Percentiles rank a stretch among this genome's conserved stretches.
These are phyloP conservation scores for Anguilla japonica DNA, from an alignment of 2,113 vertebrate species.

Conservation along the genomic window DNA sequence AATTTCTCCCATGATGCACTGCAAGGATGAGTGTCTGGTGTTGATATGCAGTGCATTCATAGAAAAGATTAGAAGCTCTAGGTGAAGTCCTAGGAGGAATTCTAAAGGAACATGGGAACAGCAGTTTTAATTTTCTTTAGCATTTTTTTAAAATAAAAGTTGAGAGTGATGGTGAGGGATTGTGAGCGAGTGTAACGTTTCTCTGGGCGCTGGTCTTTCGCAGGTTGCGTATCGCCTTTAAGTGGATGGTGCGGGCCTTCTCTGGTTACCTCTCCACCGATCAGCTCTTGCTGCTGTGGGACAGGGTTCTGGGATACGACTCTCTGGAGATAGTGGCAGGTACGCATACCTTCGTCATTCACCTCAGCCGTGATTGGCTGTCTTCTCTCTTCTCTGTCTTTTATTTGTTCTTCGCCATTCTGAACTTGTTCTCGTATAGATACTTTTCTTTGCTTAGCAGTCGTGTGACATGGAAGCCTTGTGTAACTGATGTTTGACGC, in stretches of 20 bases:
- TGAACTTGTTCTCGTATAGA: no score
- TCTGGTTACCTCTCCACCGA: conserved; percentile 97
- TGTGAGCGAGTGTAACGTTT: background rate
- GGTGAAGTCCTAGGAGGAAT: background rate
- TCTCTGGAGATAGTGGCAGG: conserved; percentile 92
- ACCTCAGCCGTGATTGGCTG: conserved; percentile 19
- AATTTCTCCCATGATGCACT: no score
- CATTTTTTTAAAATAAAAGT: background rate
- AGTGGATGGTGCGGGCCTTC: conserved; percentile 97
- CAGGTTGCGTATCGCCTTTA: conserved; percentile 94
- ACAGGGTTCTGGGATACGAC: conserved; percentile 92
- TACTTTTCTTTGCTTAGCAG: background rate
- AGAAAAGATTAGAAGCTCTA: no score
- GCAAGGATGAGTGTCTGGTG: no score
- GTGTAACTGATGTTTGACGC: background rate
- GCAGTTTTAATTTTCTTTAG: background rate
- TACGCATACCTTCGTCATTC: conserved; percentile 54
- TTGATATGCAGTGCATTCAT: no score
- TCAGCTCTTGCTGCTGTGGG: conserved; percentile 95
- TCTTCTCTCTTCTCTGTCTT: background rate
- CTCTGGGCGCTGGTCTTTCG: background rate
- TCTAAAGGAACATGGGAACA: no score
- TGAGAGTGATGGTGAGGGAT: background rate
- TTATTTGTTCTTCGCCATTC: background rate
- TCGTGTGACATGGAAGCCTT: background rate